Conservation (phyloP, 2,888 invertebrate genomes). For the Neuroscelio doddi region DNA sequence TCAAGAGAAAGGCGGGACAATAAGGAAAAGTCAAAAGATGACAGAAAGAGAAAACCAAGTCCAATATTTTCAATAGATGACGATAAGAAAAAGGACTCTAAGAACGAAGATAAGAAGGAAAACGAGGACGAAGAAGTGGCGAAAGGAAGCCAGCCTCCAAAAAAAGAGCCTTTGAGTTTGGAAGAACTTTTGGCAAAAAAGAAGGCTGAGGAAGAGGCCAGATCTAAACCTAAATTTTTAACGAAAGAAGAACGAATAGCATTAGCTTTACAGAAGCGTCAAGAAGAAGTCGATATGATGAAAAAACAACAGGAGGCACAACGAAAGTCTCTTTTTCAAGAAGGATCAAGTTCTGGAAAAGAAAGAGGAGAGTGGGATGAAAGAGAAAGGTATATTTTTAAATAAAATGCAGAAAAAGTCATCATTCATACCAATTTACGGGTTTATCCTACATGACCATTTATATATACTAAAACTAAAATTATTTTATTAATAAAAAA, state of each 20-base stretch:
- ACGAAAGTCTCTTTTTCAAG: conserved; percentile 55
- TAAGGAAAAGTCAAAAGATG: conserved; percentile 64
- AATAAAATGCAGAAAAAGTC: no score
- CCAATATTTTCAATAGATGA: conserved; percentile 71
- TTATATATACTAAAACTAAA: no score
- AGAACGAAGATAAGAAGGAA: conserved; percentile 63
- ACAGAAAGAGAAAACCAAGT: conserved; percentile 68
- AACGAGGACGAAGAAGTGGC: conserved; percentile 62
- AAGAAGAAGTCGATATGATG: conserved; percentile 90
- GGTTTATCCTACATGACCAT: no score
- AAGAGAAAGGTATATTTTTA: conserved; percentile 62
- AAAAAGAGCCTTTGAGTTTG: conserved; percentile 92
- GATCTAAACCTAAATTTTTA: conserved; percentile 96
- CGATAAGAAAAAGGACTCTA: conserved; percentile 61
- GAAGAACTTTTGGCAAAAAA: conserved; percentile 97
- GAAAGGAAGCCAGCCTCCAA: conserved; percentile 57
- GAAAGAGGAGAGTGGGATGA: conserved; percentile 73
- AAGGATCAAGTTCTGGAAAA: conserved; percentile 56
- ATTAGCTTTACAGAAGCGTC: conserved; percentile 90
- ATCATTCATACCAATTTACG: no score
- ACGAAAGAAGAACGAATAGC: conserved; percentile 96
- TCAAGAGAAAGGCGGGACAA: conserved; percentile 67
- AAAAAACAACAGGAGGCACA: conserved; percentile 82
- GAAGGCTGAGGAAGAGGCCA: conserved; percentile 94
- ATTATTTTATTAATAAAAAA: no score